Evolutionary conservation across 1,140 invertebrate species (phyloP), one percentile per base, ranked within the genome.

Genomic region (Caenorhabditis inopinata): DNA sequence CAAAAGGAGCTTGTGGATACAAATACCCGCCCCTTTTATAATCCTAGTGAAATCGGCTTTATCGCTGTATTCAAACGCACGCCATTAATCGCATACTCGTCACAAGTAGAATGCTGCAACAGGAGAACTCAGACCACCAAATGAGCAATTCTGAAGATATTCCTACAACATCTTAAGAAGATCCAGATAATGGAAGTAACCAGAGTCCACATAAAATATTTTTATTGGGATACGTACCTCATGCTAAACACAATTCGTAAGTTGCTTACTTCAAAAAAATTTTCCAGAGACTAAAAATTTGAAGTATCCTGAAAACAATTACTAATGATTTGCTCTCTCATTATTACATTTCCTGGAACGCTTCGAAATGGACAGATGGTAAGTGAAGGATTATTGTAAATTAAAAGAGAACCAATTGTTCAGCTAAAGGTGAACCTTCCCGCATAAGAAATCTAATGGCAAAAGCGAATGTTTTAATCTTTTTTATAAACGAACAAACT

Each of bases 401-500:
- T 5, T 9, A 1, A 3, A 12, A 2, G 23, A 2, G 9, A 18
- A 38, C 23, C 0, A 11, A n/a, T 5, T 58, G 35, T 68, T 9
- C 32, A 68, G 58, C 38, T 11, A 18, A 74, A 5, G 38, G 35
- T 16, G 62, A 74, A 16, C 32, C 25, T 0, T 18, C 45, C 3
- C 48, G 46, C 11, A 80, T 74, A 9, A 76, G 35, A 42, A 38
- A 25, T 21, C 47, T 83, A 16, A 75, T 83, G 18, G 68, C 82
- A 16, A 68, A 68, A 29, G 74, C 81, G 16, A 82, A 83, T 74
- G 77, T 58, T 0, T n/a, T 79, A 16, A 32, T 83, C 6, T 83
- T 83, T 47, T 83, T 83, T 46, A 76, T 83, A 45, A 83, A 83
- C 45, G 83, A 83, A 32, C 84, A 79, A 38, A 83, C 83, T 14